phyloP scores from a whole-genome alignment of 2,113 vertebrate species.

The Microcebus ravelobensis region DNA sequence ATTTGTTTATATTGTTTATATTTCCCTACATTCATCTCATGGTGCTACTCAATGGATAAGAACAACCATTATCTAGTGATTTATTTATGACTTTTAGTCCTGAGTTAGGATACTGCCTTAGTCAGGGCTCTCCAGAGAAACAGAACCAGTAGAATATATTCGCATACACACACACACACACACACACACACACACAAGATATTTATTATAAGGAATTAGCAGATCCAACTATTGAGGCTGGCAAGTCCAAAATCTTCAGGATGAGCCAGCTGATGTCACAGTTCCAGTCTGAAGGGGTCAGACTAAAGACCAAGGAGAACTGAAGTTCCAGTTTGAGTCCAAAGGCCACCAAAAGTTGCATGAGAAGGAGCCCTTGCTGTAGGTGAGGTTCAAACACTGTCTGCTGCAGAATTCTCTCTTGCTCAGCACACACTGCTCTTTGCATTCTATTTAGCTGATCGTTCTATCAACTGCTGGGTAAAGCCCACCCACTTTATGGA shows the following conservation, averaged over 20 bases:
- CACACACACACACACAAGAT: not conserved
- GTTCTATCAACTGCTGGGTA: not conserved
- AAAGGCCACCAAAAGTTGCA: too few relatives aligned
- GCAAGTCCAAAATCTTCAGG: not conserved
- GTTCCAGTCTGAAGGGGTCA: not conserved
- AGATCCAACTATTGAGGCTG: not conserved
- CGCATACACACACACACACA: too few relatives aligned
- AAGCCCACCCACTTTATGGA: not conserved
- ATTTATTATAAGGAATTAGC: not conserved
- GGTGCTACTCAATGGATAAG: not conserved
- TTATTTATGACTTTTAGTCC: not conserved
- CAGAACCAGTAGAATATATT: not conserved
- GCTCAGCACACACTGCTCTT: not conserved
- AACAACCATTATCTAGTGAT: not conserved
- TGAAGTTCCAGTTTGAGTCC: rapidly evolving
- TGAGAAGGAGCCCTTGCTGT: rapidly evolving
- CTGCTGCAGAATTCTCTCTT: not conserved
- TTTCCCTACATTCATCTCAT: too few relatives aligned
- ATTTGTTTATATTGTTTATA: not conserved
- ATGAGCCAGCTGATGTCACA: rapidly evolving
- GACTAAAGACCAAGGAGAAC: not conserved
- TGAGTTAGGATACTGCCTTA: not conserved
- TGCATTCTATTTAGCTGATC: not conserved
- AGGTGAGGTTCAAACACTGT: not conserved
- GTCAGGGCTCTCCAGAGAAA: not conserved